Percentiles rank a stretch among this genome's conserved stretches.
Conservation (phyloP, 2,113 vertebrate species). For the Periophthalmodon schlosseri region DNA sequence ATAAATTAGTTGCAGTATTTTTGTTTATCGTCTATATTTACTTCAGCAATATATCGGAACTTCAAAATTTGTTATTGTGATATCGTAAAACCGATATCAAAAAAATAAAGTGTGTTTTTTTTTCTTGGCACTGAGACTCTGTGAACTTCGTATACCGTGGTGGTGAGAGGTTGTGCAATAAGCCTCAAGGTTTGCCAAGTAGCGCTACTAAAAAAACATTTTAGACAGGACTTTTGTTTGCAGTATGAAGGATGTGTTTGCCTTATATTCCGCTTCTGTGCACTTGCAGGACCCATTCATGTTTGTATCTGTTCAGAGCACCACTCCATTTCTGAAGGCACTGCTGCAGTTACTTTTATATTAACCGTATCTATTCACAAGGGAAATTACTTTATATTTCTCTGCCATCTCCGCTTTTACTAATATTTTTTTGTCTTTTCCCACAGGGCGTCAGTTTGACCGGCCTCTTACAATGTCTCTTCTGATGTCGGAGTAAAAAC, state of each 20-base stretch:
- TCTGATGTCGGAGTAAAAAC: conserved; percentile 34
- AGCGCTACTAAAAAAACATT: neutral
- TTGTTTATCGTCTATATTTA: too few relatives aligned
- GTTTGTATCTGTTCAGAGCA: neutral
- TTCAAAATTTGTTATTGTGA: too few relatives aligned
- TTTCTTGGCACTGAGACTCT: neutral
- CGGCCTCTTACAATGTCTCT: conserved; percentile 36
- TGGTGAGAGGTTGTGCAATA: neutral
- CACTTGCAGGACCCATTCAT: neutral
- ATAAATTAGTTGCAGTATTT: too few relatives aligned
- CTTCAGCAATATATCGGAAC: too few relatives aligned
- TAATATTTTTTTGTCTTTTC: conserved; percentile 12
- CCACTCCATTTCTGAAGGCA: neutral
- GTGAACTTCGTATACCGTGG: neutral
- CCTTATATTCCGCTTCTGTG: neutral
- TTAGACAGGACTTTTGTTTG: neutral
- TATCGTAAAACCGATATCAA: too few relatives aligned
- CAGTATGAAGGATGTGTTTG: neutral
- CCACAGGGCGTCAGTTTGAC: conserved; percentile 21
- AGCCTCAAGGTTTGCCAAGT: neutral
- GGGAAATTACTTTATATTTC: neutral
- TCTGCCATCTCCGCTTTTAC: neutral
- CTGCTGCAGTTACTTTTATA: neutral
- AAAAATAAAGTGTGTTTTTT: neutral
- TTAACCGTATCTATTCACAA: neutral